Conservation (phyloP, 64 coral and sea anemone genomes). For the Pocillopora verrucosa region DNA sequence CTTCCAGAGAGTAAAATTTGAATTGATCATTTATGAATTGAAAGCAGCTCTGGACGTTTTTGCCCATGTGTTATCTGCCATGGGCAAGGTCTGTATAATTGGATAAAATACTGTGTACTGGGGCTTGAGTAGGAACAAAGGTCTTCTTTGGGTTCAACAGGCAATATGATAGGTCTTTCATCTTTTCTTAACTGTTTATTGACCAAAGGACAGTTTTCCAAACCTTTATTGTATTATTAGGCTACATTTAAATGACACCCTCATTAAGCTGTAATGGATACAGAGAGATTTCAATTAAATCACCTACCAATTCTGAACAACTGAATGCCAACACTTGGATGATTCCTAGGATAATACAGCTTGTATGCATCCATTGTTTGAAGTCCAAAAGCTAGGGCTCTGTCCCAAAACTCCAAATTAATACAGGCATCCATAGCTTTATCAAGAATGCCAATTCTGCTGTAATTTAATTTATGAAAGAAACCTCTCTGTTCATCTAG, state of each 20-base stretch:
- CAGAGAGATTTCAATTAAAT: background rate
- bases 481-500: constrained; percentile 46
- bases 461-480: constrained; percentile 65
- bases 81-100: too few species aligned
- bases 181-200: too few species aligned
- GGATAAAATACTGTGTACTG: too few species aligned
- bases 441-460: constrained; percentile 56
- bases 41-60: too few species aligned
- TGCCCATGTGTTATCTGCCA: too few species aligned
- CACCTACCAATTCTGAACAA: constrained; percentile 93
- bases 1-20: too few species aligned
- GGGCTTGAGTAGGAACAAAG: too few species aligned
- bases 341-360: constrained; percentile 71
- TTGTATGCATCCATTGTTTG: constrained; percentile 71
- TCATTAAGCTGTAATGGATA: background rate
- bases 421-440: constrained; percentile 90
- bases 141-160: too few species aligned
- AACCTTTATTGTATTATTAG: too few species aligned
- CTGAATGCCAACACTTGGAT: constrained; percentile 89
- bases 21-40: too few species aligned
- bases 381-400: constrained; percentile 77
- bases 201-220: too few species aligned
- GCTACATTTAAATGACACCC: background rate
- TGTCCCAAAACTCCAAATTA: constrained; percentile 62
- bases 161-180: too few species aligned